phyloP scores from a whole-genome alignment of 2,888 invertebrate species.

The Tipula helvola region DNA sequence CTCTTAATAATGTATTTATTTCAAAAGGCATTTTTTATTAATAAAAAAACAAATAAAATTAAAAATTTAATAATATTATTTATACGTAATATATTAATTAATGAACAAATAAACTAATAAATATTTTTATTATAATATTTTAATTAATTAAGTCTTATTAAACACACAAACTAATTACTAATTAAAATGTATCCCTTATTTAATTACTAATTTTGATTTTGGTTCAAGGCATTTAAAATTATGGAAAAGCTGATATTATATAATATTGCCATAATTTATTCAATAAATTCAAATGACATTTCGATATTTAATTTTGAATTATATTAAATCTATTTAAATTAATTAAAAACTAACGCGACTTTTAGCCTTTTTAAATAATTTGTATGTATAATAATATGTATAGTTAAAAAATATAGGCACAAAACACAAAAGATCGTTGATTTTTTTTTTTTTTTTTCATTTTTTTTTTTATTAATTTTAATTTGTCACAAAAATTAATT shows the following conservation, averaged over 20 bases:
- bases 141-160: slow-evolving; percentile 5
- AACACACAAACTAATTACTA: not conserved
- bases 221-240: not conserved
- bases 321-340: not conserved
- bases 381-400: not conserved
- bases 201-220: not conserved
- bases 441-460: not conserved
- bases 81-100: not conserved
- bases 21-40: slow-evolving; percentile 10
- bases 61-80: not conserved
- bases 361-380: not conserved
- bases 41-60: slow-evolving; percentile 4
- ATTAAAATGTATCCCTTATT: not conserved
- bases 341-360: not conserved
- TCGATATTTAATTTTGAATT: not conserved
- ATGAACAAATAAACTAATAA: not conserved
- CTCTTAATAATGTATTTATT: not conserved
- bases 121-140: not conserved
- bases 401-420: not conserved
- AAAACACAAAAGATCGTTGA: slow-evolving; percentile 8
- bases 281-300: not conserved
- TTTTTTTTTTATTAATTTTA: not conserved
- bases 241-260: not conserved
- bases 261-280: not conserved
- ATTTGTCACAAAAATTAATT: not conserved